Evolutionary conservation across 2,888 invertebrate species (phyloP).

Genomic region (Nemapogon koenigi): DNA sequence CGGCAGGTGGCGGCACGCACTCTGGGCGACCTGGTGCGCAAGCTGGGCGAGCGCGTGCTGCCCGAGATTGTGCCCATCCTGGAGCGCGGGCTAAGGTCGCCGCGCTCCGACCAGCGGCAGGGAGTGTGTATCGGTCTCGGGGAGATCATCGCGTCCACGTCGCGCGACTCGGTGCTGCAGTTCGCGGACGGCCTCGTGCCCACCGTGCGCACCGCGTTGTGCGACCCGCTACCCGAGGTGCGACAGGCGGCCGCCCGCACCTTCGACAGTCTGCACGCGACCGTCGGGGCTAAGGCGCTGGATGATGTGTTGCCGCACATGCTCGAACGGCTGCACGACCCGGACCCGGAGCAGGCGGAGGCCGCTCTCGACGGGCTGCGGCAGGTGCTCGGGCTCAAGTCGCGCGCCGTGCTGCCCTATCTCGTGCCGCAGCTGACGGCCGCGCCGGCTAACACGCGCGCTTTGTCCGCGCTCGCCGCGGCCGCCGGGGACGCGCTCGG

Average conservation of each 20-base stretch:
- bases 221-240: constrained; percentile 92
- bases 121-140: constrained; percentile 98
- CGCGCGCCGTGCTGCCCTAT: constrained; percentile 93
- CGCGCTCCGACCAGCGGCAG: constrained; percentile 93
- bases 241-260: constrained; percentile 95
- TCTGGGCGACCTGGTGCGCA: constrained; percentile 94
- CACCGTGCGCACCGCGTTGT: constrained; percentile 92
- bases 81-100: constrained; percentile 90
- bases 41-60: constrained; percentile 95
- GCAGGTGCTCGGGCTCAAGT: constrained; percentile 93
- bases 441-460: constrained; percentile 90
- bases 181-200: constrained; percentile 66
- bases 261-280: constrained; percentile 94
- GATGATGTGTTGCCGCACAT: constrained; percentile 96
- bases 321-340: constrained; percentile 76
- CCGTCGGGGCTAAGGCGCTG: constrained; percentile 90
- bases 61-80: constrained; percentile 98
- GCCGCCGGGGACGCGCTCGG: constrained; percentile 94
- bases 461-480: constrained; percentile 90
- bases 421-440: constrained; percentile 93
- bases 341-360: constrained; percentile 81
- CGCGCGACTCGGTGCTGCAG: constrained; percentile 90
- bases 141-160: constrained; percentile 97
- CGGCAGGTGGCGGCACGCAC: constrained; percentile 96
- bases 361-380: constrained; percentile 93